Evolutionary conservation across 2,797 vertebrate species (phyloP).

Genomic region (Enteromius anoplus): DNA sequence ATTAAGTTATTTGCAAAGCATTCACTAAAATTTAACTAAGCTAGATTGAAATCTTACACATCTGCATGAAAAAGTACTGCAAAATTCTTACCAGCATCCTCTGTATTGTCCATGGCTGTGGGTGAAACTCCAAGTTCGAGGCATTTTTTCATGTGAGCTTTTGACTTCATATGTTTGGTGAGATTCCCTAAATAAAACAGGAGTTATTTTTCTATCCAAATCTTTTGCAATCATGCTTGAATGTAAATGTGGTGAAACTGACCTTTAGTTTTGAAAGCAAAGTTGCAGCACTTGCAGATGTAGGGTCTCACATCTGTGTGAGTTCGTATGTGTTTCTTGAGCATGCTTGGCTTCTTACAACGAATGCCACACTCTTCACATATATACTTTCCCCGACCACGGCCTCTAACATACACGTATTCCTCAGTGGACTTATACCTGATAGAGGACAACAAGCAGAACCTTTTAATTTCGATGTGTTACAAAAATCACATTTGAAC

Average conservation of each 20-base stretch:
- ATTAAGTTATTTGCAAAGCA: too few species aligned
- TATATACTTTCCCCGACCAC: slow-evolving; percentile 97
- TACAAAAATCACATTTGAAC: not conserved
- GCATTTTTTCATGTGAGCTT: slow-evolving; percentile 99
- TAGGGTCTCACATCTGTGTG: slow-evolving; percentile 98
- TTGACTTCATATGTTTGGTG: slow-evolving; percentile 99
- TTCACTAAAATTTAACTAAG: not conserved
- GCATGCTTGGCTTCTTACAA: slow-evolving; percentile 99
- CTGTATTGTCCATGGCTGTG: slow-evolving; percentile 89
- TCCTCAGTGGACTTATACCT: slow-evolving; percentile 99
- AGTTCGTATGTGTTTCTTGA: slow-evolving; percentile 98
- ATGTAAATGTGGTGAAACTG: slow-evolving; percentile 44
- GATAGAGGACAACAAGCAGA: slow-evolving; percentile 44
- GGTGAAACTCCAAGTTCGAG: slow-evolving; percentile 95
- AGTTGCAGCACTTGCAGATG: slow-evolving; percentile 97
- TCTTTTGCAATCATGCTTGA: not conserved
- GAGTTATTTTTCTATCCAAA: not conserved
- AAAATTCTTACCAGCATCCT: slow-evolving; percentile 86
- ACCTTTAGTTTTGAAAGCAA: slow-evolving; percentile 99
- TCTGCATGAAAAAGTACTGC: not conserved
- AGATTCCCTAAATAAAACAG: slow-evolving; percentile 86
- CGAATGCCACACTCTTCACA: slow-evolving; percentile 99
- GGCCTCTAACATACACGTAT: slow-evolving; percentile 97
- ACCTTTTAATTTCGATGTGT: slow-evolving; percentile 38
- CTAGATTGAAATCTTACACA: not conserved